phyloP scores from a whole-genome alignment of 2,888 invertebrate genomes.

The Stenichneumon culpator region DNA sequence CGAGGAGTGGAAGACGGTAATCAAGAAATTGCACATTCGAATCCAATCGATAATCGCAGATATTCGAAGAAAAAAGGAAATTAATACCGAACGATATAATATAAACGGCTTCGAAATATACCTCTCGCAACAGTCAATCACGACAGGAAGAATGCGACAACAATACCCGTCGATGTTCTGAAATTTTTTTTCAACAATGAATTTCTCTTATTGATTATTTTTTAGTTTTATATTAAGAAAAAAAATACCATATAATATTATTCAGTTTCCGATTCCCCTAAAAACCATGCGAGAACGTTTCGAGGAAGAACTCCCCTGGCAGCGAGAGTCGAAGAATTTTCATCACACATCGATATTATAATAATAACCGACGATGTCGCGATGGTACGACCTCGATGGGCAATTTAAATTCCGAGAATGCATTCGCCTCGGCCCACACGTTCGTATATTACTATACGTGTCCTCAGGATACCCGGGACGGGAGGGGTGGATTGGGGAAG shows the following conservation, averaged over 20 bases:
- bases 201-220: neutral
- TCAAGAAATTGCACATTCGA: neutral
- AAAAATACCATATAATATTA: neutral
- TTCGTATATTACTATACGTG: conserved; percentile 22
- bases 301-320: neutral
- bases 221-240: neutral
- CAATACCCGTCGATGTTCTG: neutral
- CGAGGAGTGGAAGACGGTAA: neutral
- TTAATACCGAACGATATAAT: neutral
- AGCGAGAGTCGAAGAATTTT: neutral
- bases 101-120: neutral
- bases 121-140: no score
- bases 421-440: conserved; percentile 58
- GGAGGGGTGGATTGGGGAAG: conserved; percentile 5
- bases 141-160: no score
- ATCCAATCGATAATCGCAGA: neutral
- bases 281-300: neutral
- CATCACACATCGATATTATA: conserved; percentile 32
- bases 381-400: conserved; percentile 50
- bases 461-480: neutral
- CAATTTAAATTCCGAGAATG: conserved; percentile 64
- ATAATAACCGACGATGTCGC: conserved; percentile 45
- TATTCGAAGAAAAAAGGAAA: neutral
- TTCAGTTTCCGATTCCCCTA: conserved; percentile 8
- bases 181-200: neutral